Conservation (phyloP, 2,113 vertebrate genomes). For the Eulemur macaco region DNA sequence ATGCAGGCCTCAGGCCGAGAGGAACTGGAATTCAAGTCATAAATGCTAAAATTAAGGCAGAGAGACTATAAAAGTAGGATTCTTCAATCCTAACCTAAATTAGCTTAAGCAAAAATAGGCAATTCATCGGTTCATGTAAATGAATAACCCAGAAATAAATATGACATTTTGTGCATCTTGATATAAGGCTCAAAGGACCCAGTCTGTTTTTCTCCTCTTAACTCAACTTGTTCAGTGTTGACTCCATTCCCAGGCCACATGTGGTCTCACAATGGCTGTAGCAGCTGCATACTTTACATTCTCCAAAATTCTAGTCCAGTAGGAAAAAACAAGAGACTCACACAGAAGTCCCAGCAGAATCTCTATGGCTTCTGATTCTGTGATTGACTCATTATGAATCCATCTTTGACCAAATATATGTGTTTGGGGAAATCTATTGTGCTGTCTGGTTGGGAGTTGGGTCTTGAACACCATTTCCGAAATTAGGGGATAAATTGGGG, state of each 20-base stretch:
- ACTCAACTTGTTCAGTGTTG: slow-evolving; percentile 18
- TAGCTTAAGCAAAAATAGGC: slow-evolving; percentile 57
- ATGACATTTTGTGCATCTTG: slow-evolving; percentile 51
- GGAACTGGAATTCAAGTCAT: neutral
- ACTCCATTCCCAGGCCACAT: slow-evolving; percentile 41
- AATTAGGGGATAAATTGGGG: neutral
- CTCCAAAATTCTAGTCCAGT: slow-evolving; percentile 10
- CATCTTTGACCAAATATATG: neutral
- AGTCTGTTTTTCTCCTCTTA: slow-evolving; percentile 46
- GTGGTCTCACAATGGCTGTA: neutral
- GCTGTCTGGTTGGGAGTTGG: neutral
- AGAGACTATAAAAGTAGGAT: neutral
- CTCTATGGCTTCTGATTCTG: neutral
- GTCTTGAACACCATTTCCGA: neutral
- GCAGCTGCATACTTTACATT: neutral
- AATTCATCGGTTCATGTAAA: slow-evolving; percentile 56
- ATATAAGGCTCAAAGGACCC: slow-evolving; percentile 20
- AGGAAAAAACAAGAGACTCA: slow-evolving; percentile 6
- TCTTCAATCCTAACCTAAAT: slow-evolving; percentile 57
- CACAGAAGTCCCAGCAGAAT: slow-evolving; percentile 5
- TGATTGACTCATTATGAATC: neutral
- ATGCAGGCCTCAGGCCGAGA: neutral
- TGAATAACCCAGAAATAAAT: slow-evolving; percentile 58
- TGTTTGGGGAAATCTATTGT: neutral
- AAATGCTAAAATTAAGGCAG: slow-evolving; percentile 26